Conservation (phyloP, 2,797 vertebrate species). For the Aratinga solstitialis region DNA sequence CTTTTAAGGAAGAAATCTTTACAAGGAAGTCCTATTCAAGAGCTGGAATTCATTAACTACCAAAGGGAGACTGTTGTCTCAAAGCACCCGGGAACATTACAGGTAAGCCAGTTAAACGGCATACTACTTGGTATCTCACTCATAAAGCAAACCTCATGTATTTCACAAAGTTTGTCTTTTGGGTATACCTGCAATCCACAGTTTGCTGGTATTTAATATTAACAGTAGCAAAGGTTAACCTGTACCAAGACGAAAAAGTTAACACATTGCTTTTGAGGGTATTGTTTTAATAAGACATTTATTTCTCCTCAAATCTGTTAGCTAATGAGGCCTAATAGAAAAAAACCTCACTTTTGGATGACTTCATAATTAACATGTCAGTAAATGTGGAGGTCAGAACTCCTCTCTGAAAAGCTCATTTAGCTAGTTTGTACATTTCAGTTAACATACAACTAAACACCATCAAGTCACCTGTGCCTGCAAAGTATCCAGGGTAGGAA, state of each 20-base stretch:
- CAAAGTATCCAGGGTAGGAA: background rate
- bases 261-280: background rate
- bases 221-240: conserved; percentile 11
- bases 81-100: background rate
- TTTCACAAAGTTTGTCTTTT: background rate
- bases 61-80: background rate
- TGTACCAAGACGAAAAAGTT: background rate
- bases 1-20: background rate
- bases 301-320: conserved; percentile 37
- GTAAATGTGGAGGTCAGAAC: conserved; percentile 3
- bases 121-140: background rate
- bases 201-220: conserved; percentile 7
- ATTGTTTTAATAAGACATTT: conserved; percentile 21
- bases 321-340: conserved; percentile 13
- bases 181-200: background rate
- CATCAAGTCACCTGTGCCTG: background rate
- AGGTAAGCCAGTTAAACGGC: background rate
- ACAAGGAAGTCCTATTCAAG: background rate
- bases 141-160: background rate
- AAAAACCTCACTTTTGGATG: background rate
- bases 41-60: background rate
- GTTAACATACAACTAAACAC: background rate
- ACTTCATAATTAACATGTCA: background rate
- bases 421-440: background rate
- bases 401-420: background rate